phyloP scores from a whole-genome alignment of 1,140 invertebrate species.

The Mycetomoellerius zeteki region DNA sequence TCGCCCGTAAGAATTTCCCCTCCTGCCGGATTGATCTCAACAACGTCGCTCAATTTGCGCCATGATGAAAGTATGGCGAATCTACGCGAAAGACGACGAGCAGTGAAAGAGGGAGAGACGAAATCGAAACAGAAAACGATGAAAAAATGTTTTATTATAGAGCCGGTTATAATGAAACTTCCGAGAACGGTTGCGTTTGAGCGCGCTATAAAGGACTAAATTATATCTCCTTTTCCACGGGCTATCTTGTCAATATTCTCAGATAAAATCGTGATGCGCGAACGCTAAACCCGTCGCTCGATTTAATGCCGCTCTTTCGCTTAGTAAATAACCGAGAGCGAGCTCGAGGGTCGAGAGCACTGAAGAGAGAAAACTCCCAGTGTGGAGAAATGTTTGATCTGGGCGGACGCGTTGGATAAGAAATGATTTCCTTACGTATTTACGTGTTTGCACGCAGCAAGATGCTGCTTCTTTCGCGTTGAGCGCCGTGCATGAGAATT shows the following conservation, averaged over 20 bases:
- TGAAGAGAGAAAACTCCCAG: not conserved
- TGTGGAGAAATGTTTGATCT: slow-evolving; percentile 51
- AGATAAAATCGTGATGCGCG: slow-evolving; percentile 59
- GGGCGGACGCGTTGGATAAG: slow-evolving; percentile 48
- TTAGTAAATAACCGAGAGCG: slow-evolving; percentile 51
- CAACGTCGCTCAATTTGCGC: slow-evolving; percentile 74
- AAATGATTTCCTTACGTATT: slow-evolving; percentile 62
- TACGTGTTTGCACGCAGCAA: slow-evolving; percentile 44
- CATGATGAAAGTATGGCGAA: slow-evolving; percentile 58
- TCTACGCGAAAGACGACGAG: slow-evolving; percentile 13
- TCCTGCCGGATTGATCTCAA: slow-evolving; percentile 54
- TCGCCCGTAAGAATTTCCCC: slow-evolving; percentile 50
- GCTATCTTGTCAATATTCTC: slow-evolving; percentile 49
- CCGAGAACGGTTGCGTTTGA: slow-evolving; percentile 41
- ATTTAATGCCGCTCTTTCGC: slow-evolving; percentile 51
- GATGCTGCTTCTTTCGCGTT: slow-evolving; percentile 11
- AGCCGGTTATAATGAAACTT: slow-evolving; percentile 70
- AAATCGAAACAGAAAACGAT: slow-evolving; percentile 50
- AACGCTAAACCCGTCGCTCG: slow-evolving; percentile 42
- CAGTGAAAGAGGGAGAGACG: not conserved
- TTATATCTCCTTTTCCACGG: slow-evolving; percentile 56
- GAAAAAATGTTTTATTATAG: slow-evolving; percentile 66
- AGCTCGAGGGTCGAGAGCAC: not conserved
- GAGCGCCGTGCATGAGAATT: slow-evolving; percentile 15
- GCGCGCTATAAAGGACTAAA: slow-evolving; percentile 66